Evolutionary conservation across 2,113 vertebrate genomes (phyloP), one percentile per base, ranked within the genome.

Genomic region (cat (Felis catus)): DNA sequence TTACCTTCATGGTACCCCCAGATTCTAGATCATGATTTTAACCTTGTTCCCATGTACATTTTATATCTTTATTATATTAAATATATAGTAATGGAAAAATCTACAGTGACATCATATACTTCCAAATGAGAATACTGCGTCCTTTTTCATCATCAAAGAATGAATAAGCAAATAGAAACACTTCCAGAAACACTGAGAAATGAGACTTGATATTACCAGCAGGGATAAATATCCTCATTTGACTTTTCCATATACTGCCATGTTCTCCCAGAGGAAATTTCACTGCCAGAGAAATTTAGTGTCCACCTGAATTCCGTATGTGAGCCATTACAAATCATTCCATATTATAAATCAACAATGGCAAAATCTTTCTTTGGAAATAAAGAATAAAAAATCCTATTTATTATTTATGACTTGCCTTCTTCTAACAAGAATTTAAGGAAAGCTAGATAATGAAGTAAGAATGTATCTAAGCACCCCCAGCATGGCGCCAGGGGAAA

Each of bases 191-290:
- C 82, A 87, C 18, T 79, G 15, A 96, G 31, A 89, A 87, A 55
- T 58, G 11, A 81, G 39, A 41, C 4, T 8, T 68, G 23, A 27
- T 45, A 90, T 48, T 68, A 51, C 29, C 7, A 94, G 21, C 31
- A 79, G 31, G 94, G 89, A 68, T 94, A 88, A 63, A 76, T 84
- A 48, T n/a, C n/a, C 95, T 91, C n/a, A 91, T 83, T 89, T 94
- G 68, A 88, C 36, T 92, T 81, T 19, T 45, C 58, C 21, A 66
- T 31, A 41, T 39, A 78, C 14, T n/a, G 16, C 10, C 31, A 53
- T 81, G 19, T 80, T 85, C 70, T 87, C 61, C 71, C 61, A 71
- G 48, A 71, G 81, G 55, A 86, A 93, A 88, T 51, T 76, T 85
- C 81, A 79, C 79, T 29, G 19, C 4, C 73, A 63, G 66, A 80